Conservation (phyloP, 1,140 invertebrate species). For the Drosophila ogumai region DNA sequence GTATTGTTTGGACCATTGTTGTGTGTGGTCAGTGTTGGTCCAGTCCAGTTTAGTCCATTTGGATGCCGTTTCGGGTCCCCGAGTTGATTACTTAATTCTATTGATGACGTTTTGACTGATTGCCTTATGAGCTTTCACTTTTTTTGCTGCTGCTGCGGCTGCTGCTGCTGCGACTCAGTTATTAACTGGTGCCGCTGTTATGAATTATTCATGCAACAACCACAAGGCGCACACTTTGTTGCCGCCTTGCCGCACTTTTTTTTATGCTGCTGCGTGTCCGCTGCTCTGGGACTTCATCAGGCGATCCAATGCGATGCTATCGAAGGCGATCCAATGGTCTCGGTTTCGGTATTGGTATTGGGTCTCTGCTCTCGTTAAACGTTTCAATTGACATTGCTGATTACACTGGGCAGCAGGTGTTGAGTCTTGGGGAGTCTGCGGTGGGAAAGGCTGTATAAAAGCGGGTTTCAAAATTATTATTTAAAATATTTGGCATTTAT, state of each 20-base stretch:
- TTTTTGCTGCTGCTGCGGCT: constrained; percentile 47
- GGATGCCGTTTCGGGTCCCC: constrained; percentile 31
- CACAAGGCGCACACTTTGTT: constrained; percentile 60
- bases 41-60: neutral
- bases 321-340: constrained; percentile 19
- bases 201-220: constrained; percentile 83
- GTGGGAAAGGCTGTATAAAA: neutral
- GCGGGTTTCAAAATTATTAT: neutral
- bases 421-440: neutral
- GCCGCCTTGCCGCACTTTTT: constrained; percentile 48
- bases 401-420: constrained; percentile 50
- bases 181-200: constrained; percentile 73
- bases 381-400: constrained; percentile 73
- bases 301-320: constrained; percentile 35
- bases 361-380: constrained; percentile 67
- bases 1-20: constrained; percentile 50
- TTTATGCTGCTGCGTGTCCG: constrained; percentile 24
- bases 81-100: constrained; percentile 84
- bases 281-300: constrained; percentile 72
- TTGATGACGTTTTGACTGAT: constrained; percentile 84
- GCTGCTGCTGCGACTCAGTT: constrained; percentile 58
- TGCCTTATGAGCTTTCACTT: constrained; percentile 84
- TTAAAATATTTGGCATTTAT: too few relatives aligned
- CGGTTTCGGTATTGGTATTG: constrained; percentile 10
- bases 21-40: constrained; percentile 80